Base-by-base conservation (phyloP, 2,888 invertebrate genomes). In the Eristalis arbustorum region DNA sequence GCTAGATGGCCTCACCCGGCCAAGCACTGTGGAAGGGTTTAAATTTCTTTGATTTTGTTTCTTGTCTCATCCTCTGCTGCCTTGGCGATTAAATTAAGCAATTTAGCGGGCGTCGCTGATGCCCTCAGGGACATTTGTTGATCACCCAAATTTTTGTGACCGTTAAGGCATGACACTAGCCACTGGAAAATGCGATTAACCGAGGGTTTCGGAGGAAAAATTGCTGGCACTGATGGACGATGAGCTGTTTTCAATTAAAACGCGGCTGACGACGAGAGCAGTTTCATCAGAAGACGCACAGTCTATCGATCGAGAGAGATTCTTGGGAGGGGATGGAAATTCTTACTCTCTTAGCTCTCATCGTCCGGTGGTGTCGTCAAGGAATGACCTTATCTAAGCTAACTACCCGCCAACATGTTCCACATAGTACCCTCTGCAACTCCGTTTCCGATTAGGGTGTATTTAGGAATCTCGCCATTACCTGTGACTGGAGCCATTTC, bases 1-100 rank as follows among this genome's bases (percentile, higher is more conserved):
- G 74, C 71, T 67, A 66, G 62, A 71, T 67, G 75, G 49, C 49
- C 49, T 18, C 4, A 8, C 49, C 8, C 18, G 8, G 1, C 18
- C 75, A 74, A 28, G 56, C n/a, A 49, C 56, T 57, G 42, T 14
- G 1, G 49, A 49, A 49, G 49, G 49, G 49, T 49, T 49, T 1
- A 18, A 49, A 49, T 49, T 42, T 18, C 49, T 49, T 49, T 18
- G 49, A 49, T 49, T 49, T 49, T 18, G 18, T 13, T n/a, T n/a
- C 49, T 49, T n/a, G 18, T 49, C 8, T 49, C 18, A 18, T 6
- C 2, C 8, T 49, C 4, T 18, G n/a, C 18, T 49, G 49, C 18
- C 8, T 49, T 18, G 18, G 8, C 8, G 49, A 49, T 49, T 49
- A 49, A 49, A 49, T 49, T 49, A 49, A 49, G 49, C 49, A 18